Base-by-base conservation (phyloP, 2,888 invertebrate species). In the Campopleginae sp. region DNA sequence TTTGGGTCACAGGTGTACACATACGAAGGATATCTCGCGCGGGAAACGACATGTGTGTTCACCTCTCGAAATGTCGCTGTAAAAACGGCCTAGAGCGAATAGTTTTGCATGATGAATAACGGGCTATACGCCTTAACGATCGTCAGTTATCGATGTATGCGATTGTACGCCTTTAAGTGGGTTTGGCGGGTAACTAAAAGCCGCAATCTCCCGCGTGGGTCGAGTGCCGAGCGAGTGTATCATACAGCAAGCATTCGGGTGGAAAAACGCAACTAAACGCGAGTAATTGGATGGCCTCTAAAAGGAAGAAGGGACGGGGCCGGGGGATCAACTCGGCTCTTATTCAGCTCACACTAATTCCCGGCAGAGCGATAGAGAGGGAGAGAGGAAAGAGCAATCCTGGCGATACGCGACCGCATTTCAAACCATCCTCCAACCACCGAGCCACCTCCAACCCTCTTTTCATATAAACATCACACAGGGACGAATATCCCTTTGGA, bases 241-340 rank as follows among this genome's bases (percentile, higher is more conserved):
- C 92, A 92, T 92, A 93, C 89, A 90, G 85, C 71, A 92, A 87
- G 92, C 91, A 92, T 93, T 93, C 92, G 92, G 89, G 91, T 91
- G 92, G 92, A 93, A 93, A 93, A 93, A 93, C 91, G 93, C 91
- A 92, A 93, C 93, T 93, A 93, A 93, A 93, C 90, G 91, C 91
- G 92, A 93, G 93, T 93, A 93, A 93, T 93, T 93, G 93, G 93
- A 91, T 90, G 90, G 88, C 88, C 89, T 74, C 66, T 75, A 42
- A 46, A 54, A 42, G 63, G 48, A 48, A 44, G 77, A 61, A 51
- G 80, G 71, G 38, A 19, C 27, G 23, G 14, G 61, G 61, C 23
- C 46, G 19, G 63, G 65, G 72, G 42, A 51, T 48, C n/a, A 54
- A 33, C 86, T 88, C 72, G 86, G 85, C 88, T 72, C 63, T 89